Conservation (phyloP, 2,888 invertebrate genomes). For the Noctua fimbriata region DNA sequence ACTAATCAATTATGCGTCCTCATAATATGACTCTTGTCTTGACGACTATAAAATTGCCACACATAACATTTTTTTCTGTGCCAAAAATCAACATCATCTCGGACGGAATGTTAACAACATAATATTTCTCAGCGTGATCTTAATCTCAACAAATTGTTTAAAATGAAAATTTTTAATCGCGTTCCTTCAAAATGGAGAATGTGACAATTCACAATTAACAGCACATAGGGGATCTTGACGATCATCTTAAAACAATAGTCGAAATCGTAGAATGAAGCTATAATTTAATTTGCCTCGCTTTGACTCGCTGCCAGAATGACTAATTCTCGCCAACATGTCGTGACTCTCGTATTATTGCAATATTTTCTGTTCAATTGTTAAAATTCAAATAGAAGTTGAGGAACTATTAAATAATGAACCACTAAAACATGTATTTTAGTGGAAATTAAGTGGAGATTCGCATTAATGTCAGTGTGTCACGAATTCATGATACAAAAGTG, state of each 20-base stretch:
- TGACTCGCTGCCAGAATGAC: slow-evolving; percentile 88
- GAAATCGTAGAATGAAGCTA: slow-evolving; percentile 78
- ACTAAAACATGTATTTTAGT: slow-evolving; percentile 44
- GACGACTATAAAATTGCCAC: slow-evolving; percentile 86
- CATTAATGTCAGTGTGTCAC: slow-evolving; percentile 39
- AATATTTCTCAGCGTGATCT: slow-evolving; percentile 86
- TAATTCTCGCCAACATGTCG: slow-evolving; percentile 82
- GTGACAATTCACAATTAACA: slow-evolving; percentile 69
- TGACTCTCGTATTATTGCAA: slow-evolving; percentile 82
- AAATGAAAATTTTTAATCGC: slow-evolving; percentile 84
- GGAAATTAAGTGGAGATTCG: slow-evolving; percentile 36
- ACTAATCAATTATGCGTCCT: slow-evolving; percentile 86
- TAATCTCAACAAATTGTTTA: slow-evolving; percentile 87
- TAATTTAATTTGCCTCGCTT: slow-evolving; percentile 84
- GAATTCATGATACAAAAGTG: slow-evolving; percentile 27
- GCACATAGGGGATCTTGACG: slow-evolving; percentile 79
- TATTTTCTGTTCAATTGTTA: slow-evolving; percentile 81
- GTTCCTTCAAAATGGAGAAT: slow-evolving; percentile 77
- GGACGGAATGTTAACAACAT: slow-evolving; percentile 87
- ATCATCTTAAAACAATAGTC: slow-evolving; percentile 84
- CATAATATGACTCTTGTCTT: slow-evolving; percentile 85
- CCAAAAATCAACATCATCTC: slow-evolving; percentile 87
- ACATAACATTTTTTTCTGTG: slow-evolving; percentile 84
- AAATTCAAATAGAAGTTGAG: slow-evolving; percentile 70
- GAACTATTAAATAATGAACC: slow-evolving; percentile 76